Conservation (phyloP, 1,140 invertebrate genomes). For the Cylas formicarius region DNA sequence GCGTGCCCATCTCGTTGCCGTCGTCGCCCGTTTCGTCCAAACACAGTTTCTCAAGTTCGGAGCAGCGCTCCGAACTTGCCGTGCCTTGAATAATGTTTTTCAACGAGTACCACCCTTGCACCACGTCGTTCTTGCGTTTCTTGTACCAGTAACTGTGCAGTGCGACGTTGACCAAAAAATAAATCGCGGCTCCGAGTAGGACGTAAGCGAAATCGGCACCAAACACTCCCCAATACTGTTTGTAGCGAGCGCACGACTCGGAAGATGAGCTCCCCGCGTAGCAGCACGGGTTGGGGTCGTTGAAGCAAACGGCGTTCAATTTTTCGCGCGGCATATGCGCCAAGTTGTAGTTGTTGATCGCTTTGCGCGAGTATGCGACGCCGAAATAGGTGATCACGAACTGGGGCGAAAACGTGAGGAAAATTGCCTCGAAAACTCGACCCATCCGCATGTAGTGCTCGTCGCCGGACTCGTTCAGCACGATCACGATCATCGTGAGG, state of each 20-base stretch:
- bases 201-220: conserved; percentile 8
- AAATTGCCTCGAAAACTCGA: conserved; percentile 18
- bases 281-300: conserved; percentile 12
- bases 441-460: conserved; percentile 21
- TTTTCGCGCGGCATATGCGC: conserved; percentile 6
- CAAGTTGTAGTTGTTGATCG: conserved; percentile 31
- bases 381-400: conserved; percentile 25
- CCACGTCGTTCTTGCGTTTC: neutral
- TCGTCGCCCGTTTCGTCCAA: conserved; percentile 1
- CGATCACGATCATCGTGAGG: conserved; percentile 22
- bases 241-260: conserved; percentile 5
- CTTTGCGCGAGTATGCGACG: conserved; percentile 26
- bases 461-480: conserved; percentile 23
- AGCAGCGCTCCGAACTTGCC: neutral
- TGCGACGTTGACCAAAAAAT: conserved; percentile 18
- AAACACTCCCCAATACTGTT: conserved; percentile 7
- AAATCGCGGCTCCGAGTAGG: conserved; percentile 10
- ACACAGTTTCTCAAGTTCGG: neutral
- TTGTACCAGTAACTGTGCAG: conserved; percentile 12
- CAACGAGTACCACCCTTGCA: no score
- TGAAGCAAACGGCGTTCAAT: neutral
- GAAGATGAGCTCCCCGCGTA: neutral
- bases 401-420: conserved; percentile 27
- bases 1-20: conserved; percentile 3
- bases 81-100: neutral